Conservation (phyloP, 2,113 vertebrate genomes). For the Beaufortia kweichowensis region DNA sequence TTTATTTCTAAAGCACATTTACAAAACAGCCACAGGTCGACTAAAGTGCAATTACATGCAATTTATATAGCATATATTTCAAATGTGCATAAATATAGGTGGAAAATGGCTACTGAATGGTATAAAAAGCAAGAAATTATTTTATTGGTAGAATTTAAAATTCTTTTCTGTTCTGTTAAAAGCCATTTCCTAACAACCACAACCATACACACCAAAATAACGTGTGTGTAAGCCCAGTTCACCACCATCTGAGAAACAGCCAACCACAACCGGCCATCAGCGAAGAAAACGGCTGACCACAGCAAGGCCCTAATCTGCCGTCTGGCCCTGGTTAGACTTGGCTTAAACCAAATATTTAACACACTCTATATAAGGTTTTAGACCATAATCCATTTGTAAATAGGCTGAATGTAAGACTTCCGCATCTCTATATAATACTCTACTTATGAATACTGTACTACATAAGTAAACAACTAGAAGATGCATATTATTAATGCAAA, state of each 20-base stretch:
- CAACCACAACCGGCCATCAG: slow-evolving; percentile 37
- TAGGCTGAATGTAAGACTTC: background rate
- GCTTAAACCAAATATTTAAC: slow-evolving; percentile 1
- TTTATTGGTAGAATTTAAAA: no score
- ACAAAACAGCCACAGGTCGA: no score
- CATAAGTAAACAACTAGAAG: no score
- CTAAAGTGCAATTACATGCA: no score
- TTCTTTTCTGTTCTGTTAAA: background rate
- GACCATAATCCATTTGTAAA: slow-evolving; percentile 41
- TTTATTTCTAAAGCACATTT: no score
- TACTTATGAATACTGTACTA: background rate
- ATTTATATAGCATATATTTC: no score
- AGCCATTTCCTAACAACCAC: background rate
- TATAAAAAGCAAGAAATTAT: no score
- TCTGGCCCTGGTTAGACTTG: slow-evolving; percentile 35
- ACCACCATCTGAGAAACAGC: slow-evolving; percentile 19
- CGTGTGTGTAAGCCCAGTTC: slow-evolving; percentile 25
- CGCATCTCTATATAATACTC: background rate
- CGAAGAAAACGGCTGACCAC: slow-evolving; percentile 34
- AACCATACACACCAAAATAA: slow-evolving; percentile 39
- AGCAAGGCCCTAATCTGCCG: slow-evolving; percentile 23
- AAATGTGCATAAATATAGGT: no score
- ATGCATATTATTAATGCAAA: no score
- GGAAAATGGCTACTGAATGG: no score
- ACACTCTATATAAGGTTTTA: slow-evolving; percentile 25